A percentile compares a stretch with the other conserved stretches of the same genome.
Conservation (phyloP, 2,113 vertebrate species). For the Diadophis punctatus region DNA sequence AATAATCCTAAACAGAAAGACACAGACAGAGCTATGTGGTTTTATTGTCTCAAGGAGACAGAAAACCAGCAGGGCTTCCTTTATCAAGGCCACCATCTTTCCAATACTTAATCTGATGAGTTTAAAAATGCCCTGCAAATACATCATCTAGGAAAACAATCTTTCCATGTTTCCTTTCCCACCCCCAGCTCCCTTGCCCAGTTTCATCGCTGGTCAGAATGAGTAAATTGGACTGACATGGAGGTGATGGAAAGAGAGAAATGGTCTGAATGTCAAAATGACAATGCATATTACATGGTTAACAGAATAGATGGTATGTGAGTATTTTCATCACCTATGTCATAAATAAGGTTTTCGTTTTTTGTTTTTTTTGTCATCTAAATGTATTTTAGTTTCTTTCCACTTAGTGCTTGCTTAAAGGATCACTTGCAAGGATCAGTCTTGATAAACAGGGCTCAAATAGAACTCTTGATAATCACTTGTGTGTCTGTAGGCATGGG, state of each 20-base stretch:
- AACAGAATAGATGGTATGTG: slow-evolving; percentile 65
- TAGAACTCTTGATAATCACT: slow-evolving; percentile 51
- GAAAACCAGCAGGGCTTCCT: slow-evolving; percentile 76
- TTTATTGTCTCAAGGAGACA: slow-evolving; percentile 83
- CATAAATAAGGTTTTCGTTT: slow-evolving; percentile 53
- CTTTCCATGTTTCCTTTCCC: slow-evolving; percentile 51
- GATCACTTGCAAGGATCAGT: slow-evolving; percentile 52
- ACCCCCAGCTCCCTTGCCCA: neutral
- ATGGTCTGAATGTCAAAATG: slow-evolving; percentile 76
- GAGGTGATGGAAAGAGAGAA: slow-evolving; percentile 76
- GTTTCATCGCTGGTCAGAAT: slow-evolving; percentile 58
- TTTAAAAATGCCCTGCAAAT: slow-evolving; percentile 65
- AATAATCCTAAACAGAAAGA: slow-evolving; percentile 69
- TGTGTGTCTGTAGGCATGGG: slow-evolving; percentile 11
- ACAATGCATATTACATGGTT: slow-evolving; percentile 74
- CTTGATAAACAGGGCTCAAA: slow-evolving; percentile 59
- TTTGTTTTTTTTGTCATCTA: slow-evolving; percentile 25
- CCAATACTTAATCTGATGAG: slow-evolving; percentile 71
- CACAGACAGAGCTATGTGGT: slow-evolving; percentile 76
- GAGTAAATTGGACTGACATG: slow-evolving; percentile 71
- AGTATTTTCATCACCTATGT: slow-evolving; percentile 58
- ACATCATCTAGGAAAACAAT: slow-evolving; percentile 58
- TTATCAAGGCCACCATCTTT: slow-evolving; percentile 81
- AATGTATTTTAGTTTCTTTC: slow-evolving; percentile 62
- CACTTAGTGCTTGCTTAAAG: slow-evolving; percentile 64